Conservation (phyloP, 1,140 invertebrate species). For the Heliothis subflexa region DNA sequence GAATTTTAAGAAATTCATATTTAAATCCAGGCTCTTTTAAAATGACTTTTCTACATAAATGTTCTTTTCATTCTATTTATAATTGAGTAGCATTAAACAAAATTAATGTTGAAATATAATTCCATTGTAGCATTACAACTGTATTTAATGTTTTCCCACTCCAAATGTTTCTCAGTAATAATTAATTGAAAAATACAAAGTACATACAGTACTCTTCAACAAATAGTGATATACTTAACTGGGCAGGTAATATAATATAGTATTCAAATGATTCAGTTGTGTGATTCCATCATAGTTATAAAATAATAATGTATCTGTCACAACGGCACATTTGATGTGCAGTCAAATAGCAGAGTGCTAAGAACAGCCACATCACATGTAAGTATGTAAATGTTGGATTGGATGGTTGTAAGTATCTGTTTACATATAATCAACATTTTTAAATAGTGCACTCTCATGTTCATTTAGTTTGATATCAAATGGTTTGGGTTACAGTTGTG, state of each 20-base stretch:
- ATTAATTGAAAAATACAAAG: too few species aligned
- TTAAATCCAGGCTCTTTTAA: too few species aligned
- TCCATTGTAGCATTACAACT: too few species aligned
- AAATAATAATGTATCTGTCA: constrained; percentile 1
- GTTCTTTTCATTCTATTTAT: too few species aligned
- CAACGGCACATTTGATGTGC: constrained; percentile 13
- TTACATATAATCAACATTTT: constrained; percentile 54
- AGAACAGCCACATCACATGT: constrained; percentile 42
- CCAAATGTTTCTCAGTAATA: too few species aligned
- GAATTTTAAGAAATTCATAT: too few species aligned
- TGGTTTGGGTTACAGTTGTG: constrained; percentile 65
- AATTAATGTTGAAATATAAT: too few species aligned
- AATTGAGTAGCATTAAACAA: too few species aligned
- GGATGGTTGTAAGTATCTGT: constrained; percentile 52
- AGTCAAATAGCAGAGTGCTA: constrained; percentile 35
- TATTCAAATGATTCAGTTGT: not conserved
- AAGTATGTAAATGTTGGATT: constrained; percentile 48
- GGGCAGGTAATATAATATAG: not conserved
- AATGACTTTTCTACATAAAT: too few species aligned
- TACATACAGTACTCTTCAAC: not conserved
- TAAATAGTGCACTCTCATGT: constrained; percentile 31
- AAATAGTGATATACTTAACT: not conserved
- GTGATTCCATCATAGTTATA: not conserved
- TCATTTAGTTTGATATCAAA: constrained; percentile 48
- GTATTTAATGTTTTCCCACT: too few species aligned